phyloP scores from a whole-genome alignment of 2,888 invertebrate species.

The Scaptomyza cyrtandrae region DNA sequence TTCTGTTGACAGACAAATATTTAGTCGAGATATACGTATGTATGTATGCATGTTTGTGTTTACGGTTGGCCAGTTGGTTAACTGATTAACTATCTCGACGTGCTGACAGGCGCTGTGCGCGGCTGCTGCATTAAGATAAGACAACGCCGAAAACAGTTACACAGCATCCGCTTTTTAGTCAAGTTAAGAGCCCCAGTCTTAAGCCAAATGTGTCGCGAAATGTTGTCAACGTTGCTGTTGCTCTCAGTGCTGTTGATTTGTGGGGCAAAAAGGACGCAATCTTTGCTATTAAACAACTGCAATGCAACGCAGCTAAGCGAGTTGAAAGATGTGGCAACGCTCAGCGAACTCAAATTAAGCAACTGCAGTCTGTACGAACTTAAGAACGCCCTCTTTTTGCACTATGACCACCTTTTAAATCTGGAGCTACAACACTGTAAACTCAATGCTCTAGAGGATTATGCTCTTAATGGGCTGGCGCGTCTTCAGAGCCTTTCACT shows the following conservation, averaged over 20 bases:
- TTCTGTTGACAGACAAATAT: constrained; percentile 59
- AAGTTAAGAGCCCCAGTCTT: constrained; percentile 40
- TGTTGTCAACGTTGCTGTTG: constrained; percentile 27
- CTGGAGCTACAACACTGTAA: constrained; percentile 79
- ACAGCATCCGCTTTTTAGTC: constrained; percentile 13
- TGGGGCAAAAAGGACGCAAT: constrained; percentile 8
- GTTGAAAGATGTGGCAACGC: constrained; percentile 34
- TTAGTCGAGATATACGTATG: constrained; percentile 24
- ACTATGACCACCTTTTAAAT: constrained; percentile 62
- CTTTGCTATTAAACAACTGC: constrained; percentile 60
- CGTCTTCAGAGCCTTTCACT: constrained; percentile 76
- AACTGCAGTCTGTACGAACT: constrained; percentile 76
- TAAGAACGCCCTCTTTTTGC: constrained; percentile 79
- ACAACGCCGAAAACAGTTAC: constrained; percentile 22
- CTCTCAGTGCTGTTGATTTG: constrained; percentile 9
- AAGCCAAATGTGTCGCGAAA: constrained; percentile 36
- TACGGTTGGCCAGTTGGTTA: constrained; percentile 35
- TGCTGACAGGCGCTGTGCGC: constrained; percentile 51
- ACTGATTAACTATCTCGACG: constrained; percentile 74
- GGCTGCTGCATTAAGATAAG: constrained; percentile 72
- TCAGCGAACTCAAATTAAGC: constrained; percentile 61
- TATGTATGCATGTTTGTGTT: not conserved
- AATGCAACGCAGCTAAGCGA: constrained; percentile 44
- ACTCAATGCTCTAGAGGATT: constrained; percentile 71
- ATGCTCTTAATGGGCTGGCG: constrained; percentile 79